Conservation (phyloP, 2,797 vertebrate species). For the Amniataba percoides region DNA sequence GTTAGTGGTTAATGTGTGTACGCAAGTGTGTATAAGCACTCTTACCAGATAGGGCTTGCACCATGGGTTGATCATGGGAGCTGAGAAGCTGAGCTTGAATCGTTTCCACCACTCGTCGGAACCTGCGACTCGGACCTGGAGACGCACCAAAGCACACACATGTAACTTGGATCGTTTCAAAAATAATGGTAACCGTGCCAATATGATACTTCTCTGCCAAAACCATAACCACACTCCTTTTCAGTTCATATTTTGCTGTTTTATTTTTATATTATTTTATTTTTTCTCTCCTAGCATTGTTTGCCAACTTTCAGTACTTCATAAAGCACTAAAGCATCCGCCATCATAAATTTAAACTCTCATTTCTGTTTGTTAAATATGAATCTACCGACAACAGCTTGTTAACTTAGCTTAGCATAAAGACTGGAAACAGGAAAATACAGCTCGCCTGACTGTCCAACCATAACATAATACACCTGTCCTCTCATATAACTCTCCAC, state of each 20-base stretch:
- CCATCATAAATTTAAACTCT: neutral
- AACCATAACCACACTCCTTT: neutral
- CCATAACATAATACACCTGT: too few species aligned
- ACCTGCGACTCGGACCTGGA: conserved; percentile 93
- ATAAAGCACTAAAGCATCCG: too few species aligned
- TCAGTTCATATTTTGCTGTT: neutral
- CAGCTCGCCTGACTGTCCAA: too few species aligned
- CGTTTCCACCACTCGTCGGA: conserved; percentile 95
- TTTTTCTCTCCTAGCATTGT: neutral
- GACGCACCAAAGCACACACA: neutral
- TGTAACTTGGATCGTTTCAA: neutral
- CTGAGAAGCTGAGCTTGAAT: conserved; percentile 95
- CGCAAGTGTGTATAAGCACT: conserved; percentile 29
- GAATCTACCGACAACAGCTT: neutral
- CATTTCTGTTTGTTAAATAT: neutral
- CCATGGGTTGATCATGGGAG: conserved; percentile 93
- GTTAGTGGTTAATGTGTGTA: neutral
- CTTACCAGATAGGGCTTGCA: conserved; percentile 92
- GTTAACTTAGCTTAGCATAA: neutral
- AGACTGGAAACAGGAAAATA: neutral
- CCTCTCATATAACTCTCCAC: neutral
- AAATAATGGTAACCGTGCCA: neutral
- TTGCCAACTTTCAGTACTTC: neutral
- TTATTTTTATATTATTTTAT: too few species aligned
- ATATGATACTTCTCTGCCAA: neutral